Conservation (phyloP, 1,140 invertebrate species). For the Muscidifurax raptorellus region DNA sequence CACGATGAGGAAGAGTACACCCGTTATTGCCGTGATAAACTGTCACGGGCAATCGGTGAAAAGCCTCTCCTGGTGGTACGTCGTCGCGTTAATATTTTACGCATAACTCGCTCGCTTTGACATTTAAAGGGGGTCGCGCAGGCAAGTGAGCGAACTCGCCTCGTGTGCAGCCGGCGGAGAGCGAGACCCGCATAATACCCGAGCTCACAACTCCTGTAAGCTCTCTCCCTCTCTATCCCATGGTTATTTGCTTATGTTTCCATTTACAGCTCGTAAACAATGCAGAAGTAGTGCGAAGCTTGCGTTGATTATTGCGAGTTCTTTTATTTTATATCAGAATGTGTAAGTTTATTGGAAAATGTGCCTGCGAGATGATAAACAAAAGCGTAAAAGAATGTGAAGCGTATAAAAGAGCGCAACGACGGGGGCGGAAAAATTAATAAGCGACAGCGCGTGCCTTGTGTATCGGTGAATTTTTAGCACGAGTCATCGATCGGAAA, state of each 20-base stretch:
- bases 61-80: not conserved
- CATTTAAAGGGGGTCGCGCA: not conserved
- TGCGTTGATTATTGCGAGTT: not conserved
- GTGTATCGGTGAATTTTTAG: constrained; percentile 11
- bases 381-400: no score
- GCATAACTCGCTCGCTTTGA: not conserved
- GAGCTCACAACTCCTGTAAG: not conserved
- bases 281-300: not conserved
- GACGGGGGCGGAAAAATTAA: not conserved
- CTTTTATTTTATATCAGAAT: not conserved
- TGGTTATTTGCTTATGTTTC: constrained; percentile 8
- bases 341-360: not conserved
- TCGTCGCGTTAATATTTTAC: not conserved
- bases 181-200: not conserved
- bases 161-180: not conserved
- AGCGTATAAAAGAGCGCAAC: not conserved
- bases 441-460: not conserved
- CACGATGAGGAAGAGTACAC: not conserved
- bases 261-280: not conserved
- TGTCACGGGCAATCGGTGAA: constrained; percentile 9
- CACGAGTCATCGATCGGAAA: constrained; percentile 1
- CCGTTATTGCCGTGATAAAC: not conserved
- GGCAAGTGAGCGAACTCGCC: not conserved
- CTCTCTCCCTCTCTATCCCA: no score
- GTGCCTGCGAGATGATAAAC: no score